Evolutionary conservation across 2,888 invertebrate species (phyloP).

Genomic region (Chrysodeixis includens): DNA sequence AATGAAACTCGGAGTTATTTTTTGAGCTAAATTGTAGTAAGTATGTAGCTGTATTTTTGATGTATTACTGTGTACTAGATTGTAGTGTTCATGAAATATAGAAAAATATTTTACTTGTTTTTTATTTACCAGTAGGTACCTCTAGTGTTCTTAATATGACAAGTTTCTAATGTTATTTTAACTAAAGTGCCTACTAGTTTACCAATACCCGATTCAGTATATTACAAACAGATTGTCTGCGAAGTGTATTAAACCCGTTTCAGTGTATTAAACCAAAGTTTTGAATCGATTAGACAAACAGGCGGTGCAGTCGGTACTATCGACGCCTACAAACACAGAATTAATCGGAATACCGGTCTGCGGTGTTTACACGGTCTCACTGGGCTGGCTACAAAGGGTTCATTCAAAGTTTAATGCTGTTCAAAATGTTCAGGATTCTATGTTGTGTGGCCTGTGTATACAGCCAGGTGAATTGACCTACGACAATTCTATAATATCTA

Average conservation of each 20-base stretch:
- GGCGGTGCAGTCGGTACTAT: slow-evolving; percentile 16
- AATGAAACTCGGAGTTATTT: too few relatives aligned
- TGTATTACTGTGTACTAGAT: background rate
- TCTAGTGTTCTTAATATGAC: too few relatives aligned
- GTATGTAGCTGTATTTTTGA: too few relatives aligned
- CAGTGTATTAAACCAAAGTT: slow-evolving; percentile 17
- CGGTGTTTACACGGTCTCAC: slow-evolving; percentile 27
- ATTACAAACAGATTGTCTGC: background rate
- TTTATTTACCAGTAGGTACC: background rate
- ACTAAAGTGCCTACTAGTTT: too few relatives aligned
- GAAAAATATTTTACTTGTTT: background rate
- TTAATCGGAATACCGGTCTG: slow-evolving; percentile 32
- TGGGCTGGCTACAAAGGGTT: background rate
- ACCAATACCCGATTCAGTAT: too few relatives aligned
- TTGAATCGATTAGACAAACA: slow-evolving; percentile 43
- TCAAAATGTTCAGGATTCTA: background rate
- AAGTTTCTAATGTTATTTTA: too few relatives aligned
- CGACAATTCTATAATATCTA: too few relatives aligned
- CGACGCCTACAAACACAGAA: slow-evolving; percentile 27
- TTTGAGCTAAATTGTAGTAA: too few relatives aligned
- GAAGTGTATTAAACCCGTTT: too few relatives aligned
- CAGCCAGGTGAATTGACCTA: too few relatives aligned
- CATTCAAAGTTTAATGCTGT: background rate
- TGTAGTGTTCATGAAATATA: background rate
- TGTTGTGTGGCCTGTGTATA: background rate